Base-by-base conservation (phyloP, 2,888 invertebrate species). In the Eilema caniola region DNA sequence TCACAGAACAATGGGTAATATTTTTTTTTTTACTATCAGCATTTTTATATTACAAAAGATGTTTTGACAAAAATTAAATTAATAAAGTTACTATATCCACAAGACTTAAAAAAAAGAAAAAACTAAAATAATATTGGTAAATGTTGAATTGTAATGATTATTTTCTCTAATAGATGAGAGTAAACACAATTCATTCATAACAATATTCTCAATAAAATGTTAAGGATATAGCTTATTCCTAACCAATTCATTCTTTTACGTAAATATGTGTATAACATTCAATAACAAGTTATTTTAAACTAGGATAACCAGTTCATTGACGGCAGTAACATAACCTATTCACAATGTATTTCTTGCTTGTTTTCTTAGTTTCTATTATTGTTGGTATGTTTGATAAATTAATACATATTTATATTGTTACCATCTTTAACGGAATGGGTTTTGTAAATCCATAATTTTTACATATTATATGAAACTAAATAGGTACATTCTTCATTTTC, bases 221-320 rank as follows among this genome's bases (percentile, higher is more conserved):
- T 41, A 25, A 63, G 41, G 62, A 63, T 41, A 41, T 10, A 33
- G 4, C 7, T n/a, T 3, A 41, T 28, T 57, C 23, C 8, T 33
- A 24, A 66, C 24, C 53, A 53, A 53, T 28, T 20, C n/a, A 64
- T 64, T n/a, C 31, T 60, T 25, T n/a, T n/a, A 23, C 31, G 31
- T 61, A 31, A 33, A 61, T 31, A 23, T 11, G 25, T 31, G 14
- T 12, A 28, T 7, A 57, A 5, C 20, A n/a, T 25, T 28, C 64
- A 47, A 62, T 24, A 62, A 37, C 62, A 62, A 33, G 62, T 62
- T 62, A 62, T 62, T 62, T 62, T 16, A 16, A 41, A 33, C 25
- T 41, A n/a, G 41, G 25, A 2, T 14, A 65, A 64, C 31, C 53
- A 24, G 24, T 66, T 62, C 62, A 62, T 62, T 62, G 33, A 57